Base-by-base conservation (phyloP, 2,888 invertebrate genomes). In the Timema cristinae region DNA sequence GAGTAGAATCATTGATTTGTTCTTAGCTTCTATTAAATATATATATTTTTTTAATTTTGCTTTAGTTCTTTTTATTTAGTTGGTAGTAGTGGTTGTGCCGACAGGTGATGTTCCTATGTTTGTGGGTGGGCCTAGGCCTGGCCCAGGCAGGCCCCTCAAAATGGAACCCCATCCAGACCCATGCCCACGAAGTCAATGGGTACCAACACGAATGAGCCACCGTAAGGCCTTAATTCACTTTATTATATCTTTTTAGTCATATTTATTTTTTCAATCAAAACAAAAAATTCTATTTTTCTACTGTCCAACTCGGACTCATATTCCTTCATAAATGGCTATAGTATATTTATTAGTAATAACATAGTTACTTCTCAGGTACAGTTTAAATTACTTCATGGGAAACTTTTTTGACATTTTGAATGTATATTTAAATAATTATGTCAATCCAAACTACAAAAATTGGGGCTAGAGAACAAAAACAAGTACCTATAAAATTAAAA, bases 151-250 rank as follows among this genome's bases (percentile, higher is more conserved):
- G 63, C 70, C 72, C n/a, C 67, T 87, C 52, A 88, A 88, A 81
- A 79, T 87, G 77, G 88, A 88, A 79, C 72, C 72, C 49, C 87
- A 86, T 47, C 85, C 86, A 63, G 88, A 88, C 77, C 85, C 85
- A 66, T 87, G 87, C 78, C 86, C 87, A 71, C 82, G 88, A 76
- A 83, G 86, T 74, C 87, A 87, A 83, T 89, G 88, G 89, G 84
- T 88, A 81, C 88, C 88, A 76, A 86, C 88, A 81, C 82, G 86
- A 84, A 87, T 88, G 84, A 86, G 86, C 79, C 87, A 88, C 86
- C 85, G 88, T 88, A 88, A 88, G 88, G 47, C 49, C 6, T 47
- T 66, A 32, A 54, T 54, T 54, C n/a, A 54, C n/a, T 54, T 54
- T 54, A 54, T 54, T 54, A 54, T 54, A 54, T 13, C 2, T 54